Conservation (phyloP, 2,888 invertebrate genomes). For the Oithona nana region DNA sequence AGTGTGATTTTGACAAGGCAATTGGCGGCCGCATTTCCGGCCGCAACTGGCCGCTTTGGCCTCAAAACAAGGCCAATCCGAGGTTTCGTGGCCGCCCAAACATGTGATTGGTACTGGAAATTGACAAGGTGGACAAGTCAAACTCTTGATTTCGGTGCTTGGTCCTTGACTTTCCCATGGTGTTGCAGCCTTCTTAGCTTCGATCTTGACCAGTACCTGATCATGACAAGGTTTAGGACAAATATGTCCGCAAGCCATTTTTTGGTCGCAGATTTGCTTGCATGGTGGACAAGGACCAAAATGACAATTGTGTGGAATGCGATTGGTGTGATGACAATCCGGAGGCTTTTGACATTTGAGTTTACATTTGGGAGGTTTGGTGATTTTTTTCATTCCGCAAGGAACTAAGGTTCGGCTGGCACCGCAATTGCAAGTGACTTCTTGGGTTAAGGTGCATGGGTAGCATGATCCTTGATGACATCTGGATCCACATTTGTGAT, state of each 20-base stretch:
- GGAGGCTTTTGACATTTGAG: slow-evolving; percentile 51
- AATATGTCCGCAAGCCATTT: slow-evolving; percentile 41
- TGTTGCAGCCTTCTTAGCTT: slow-evolving; percentile 30
- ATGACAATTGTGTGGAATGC: slow-evolving; percentile 58
- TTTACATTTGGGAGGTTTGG: slow-evolving; percentile 58
- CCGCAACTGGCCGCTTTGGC: slow-evolving; percentile 40
- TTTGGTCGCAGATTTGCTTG: slow-evolving; percentile 47
- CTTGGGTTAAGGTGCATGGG: slow-evolving; percentile 41
- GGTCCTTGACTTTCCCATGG: slow-evolving; percentile 31
- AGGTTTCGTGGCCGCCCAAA: slow-evolving; percentile 29
- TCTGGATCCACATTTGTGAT: slow-evolving; percentile 61
- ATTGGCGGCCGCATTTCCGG: slow-evolving; percentile 27
- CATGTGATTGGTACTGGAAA: slow-evolving; percentile 46
- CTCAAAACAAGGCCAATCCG: slow-evolving; percentile 27
- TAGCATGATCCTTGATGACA: slow-evolving; percentile 70
- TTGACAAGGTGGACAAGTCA: slow-evolving; percentile 32
- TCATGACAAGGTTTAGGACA: slow-evolving; percentile 58
- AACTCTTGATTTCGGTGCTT: slow-evolving; percentile 25
- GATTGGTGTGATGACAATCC: slow-evolving; percentile 58
- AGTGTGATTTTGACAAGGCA: slow-evolving; percentile 32
- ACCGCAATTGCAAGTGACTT: slow-evolving; percentile 50
- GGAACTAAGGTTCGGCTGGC: slow-evolving; percentile 55
- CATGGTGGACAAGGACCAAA: slow-evolving; percentile 68
- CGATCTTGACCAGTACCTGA: slow-evolving; percentile 41
- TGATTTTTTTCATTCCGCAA: slow-evolving; percentile 56